Conservation (phyloP, 2,888 invertebrate genomes). For the Latrodectus hesperus region DNA sequence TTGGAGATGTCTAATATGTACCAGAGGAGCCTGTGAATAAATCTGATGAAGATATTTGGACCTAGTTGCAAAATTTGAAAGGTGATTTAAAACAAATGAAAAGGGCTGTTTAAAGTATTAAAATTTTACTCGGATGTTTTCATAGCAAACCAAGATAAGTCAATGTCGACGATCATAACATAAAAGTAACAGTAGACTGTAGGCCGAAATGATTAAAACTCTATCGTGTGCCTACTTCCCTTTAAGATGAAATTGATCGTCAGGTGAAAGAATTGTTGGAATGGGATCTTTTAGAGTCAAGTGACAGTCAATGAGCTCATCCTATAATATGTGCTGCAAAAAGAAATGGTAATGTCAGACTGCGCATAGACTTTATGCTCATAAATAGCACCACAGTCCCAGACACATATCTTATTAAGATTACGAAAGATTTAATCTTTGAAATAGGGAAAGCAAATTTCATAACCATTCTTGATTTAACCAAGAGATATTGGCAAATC, state of each 20-base stretch:
- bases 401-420: not conserved
- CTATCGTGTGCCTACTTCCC: not conserved
- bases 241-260: not conserved
- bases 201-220: not conserved
- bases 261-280: not conserved
- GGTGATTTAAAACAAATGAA: not conserved
- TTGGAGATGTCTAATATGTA: constrained; percentile 19
- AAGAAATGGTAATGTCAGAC: not conserved
- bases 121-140: not conserved
- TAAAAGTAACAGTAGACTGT: not conserved
- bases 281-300: not conserved
- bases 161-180: not conserved
- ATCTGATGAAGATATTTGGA: not conserved
- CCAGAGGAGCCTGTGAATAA: not conserved
- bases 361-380: not conserved
- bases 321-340: not conserved
- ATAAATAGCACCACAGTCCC: not conserved
- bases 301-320: not conserved
- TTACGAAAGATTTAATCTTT: not conserved
- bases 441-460: not conserved
- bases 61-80: not conserved
- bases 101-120: not conserved
- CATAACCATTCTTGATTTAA: not conserved
- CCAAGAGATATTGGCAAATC: constrained; percentile 1
- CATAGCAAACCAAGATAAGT: not conserved